Evolutionary conservation across 2,888 invertebrate genomes (phyloP), one percentile per base, ranked within the genome.

Genomic region (Xylophagus ater): DNA sequence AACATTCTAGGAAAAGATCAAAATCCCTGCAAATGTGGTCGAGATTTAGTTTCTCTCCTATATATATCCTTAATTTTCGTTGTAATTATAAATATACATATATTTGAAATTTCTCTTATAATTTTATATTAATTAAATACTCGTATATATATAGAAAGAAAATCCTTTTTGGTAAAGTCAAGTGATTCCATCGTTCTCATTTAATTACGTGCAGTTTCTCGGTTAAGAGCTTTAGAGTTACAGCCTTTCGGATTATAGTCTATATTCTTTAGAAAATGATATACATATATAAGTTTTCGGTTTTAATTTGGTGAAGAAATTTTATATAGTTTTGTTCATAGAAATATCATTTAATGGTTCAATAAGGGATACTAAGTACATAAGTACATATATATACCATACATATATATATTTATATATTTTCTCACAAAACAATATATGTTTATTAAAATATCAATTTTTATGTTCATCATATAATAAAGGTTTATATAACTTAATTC

Each of bases 11-110:
- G 25, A 25, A 18, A 25, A 34, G 25, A 34, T 17, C 24, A 28
- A 26, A 45, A 45, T 45, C 42, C 42, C 40, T 45, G 44, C 37
- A 45, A 45, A 45, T 45, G 44, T 45, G 44, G 42, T 45, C 35
- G 40, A 42, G 44, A 45, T 45, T 45, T 35, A 33, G 38, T 32
- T 32, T 17, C 23, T 31, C 31, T n/a, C n/a, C n/a, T n/a, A n/a
- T n/a, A n/a, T n/a, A n/a, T n/a, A n/a, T n/a, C n/a, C n/a, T n/a
- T n/a, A n/a, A n/a, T n/a, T n/a, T n/a, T n/a, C n/a, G n/a, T n/a
- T n/a, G n/a, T n/a, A n/a, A n/a, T n/a, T n/a, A n/a, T n/a, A n/a
- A n/a, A n/a, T n/a, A n/a, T n/a, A n/a, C n/a, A n/a, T n/a, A n/a
- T n/a, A n/a, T n/a, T n/a, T n/a, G n/a, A n/a, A n/a, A n/a, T n/a